Percentiles rank a stretch among this genome's conserved stretches.
Evolutionary conservation across 1,140 invertebrate genomes (phyloP).

Genomic region (Proctacanthus coquilletti): DNA sequence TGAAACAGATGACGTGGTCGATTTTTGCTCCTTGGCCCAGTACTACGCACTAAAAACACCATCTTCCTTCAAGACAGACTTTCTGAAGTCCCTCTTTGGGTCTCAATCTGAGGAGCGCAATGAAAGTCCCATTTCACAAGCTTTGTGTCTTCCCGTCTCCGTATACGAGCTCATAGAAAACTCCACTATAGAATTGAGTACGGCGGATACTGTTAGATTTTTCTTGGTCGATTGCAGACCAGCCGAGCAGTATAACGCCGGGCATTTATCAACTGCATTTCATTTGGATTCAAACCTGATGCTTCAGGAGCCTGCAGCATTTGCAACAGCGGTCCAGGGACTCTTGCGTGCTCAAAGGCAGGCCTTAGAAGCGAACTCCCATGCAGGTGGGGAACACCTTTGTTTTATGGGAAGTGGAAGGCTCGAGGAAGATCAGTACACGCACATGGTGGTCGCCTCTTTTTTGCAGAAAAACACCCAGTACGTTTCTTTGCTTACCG

Average conservation of each 20-base stretch:
- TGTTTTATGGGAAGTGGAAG: constrained; percentile 94
- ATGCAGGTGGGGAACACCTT: constrained; percentile 87
- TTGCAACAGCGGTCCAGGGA: constrained; percentile 87
- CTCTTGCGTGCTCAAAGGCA: constrained; percentile 79
- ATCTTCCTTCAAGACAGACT: constrained; percentile 71
- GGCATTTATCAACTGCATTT: constrained; percentile 92
- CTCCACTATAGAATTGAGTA: constrained; percentile 42
- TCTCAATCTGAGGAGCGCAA: constrained; percentile 20
- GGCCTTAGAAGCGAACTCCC: constrained; percentile 71
- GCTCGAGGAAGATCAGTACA: constrained; percentile 90
- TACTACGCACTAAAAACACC: constrained; percentile 90
- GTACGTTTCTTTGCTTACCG: constrained; percentile 82
- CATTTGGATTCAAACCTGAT: constrained; percentile 95
- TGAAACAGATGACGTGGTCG: constrained; percentile 86
- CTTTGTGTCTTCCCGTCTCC: constrained; percentile 86
- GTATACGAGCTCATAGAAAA: constrained; percentile 72
- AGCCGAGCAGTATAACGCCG: constrained; percentile 91
- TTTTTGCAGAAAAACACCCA: constrained; percentile 89
- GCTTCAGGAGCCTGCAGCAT: constrained; percentile 89
- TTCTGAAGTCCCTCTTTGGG: constrained; percentile 34
- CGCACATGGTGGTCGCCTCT: constrained; percentile 95
- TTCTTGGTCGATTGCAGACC: constrained; percentile 96
- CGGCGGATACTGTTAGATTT: constrained; percentile 57
- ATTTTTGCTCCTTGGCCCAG: constrained; percentile 90
- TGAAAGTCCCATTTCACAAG: constrained; percentile 52